Evolutionary conservation across 2,888 invertebrate genomes (phyloP).

Genomic region (Cosmia pyralina): DNA sequence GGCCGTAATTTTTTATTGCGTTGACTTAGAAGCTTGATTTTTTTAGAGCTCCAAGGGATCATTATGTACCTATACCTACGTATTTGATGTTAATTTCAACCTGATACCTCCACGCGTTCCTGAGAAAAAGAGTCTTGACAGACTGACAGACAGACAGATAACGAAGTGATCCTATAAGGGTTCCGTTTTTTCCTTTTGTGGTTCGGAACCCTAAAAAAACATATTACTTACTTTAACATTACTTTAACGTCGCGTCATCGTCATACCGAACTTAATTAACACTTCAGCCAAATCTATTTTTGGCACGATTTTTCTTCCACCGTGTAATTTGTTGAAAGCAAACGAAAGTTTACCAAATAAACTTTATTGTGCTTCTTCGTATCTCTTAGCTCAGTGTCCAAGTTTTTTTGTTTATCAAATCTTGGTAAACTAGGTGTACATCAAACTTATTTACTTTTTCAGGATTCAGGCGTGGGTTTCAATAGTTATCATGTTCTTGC

Average conservation of each 20-base stretch:
- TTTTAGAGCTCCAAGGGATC: too few species aligned
- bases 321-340: neutral
- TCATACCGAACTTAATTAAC: neutral
- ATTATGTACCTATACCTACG: too few species aligned
- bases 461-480: slow-evolving; percentile 3
- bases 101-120: too few species aligned
- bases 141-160: too few species aligned
- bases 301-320: neutral
- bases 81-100: too few species aligned
- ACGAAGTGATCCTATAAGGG: too few species aligned
- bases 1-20: too few species aligned
- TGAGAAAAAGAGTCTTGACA: too few species aligned
- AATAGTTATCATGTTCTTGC: neutral
- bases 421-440: neutral
- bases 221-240: neutral
- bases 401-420: slow-evolving; percentile 3
- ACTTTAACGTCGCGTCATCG: neutral
- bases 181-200: too few species aligned
- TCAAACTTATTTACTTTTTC: slow-evolving; percentile 2
- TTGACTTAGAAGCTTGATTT: too few species aligned
- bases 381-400: neutral
- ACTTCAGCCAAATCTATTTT: slow-evolving; percentile 9
- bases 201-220: too few species aligned
- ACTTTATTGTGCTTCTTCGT: slow-evolving; percentile 25
- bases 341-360: slow-evolving; percentile 1